These are phyloP conservation scores for Mylabris phalerata DNA, from an alignment of 1,140 invertebrate species.

Conservation along the genomic window DNA sequence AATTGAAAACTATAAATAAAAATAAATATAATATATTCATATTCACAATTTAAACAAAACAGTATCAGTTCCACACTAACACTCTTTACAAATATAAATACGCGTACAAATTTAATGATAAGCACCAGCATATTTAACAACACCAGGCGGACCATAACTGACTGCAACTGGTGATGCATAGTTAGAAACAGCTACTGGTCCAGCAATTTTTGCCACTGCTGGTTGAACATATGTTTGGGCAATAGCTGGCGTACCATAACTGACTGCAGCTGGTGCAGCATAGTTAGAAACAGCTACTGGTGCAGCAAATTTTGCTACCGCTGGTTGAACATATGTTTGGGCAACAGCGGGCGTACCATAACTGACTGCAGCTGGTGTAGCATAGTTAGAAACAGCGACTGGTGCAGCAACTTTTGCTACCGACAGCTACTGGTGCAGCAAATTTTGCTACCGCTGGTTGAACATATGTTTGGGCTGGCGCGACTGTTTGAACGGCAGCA, in stretches of 20 bases:
- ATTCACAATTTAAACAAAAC: too few relatives aligned
- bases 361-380: constrained; percentile 30
- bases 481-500: constrained; percentile 23
- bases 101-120: too few relatives aligned
- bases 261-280: neutral
- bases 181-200: too few relatives aligned
- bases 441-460: neutral
- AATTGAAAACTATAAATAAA: too few relatives aligned
- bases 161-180: neutral
- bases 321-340: constrained; percentile 7
- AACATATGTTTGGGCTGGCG: neutral
- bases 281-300: too few relatives aligned
- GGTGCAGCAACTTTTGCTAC: constrained; percentile 2
- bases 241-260: constrained; percentile 19
- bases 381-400: constrained; percentile 26
- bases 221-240: constrained; percentile 17
- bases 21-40: too few relatives aligned
- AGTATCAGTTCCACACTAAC: too few relatives aligned
- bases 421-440: constrained; percentile 23
- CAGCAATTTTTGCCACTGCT: neutral
- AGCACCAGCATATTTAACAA: constrained; percentile 28
- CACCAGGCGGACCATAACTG: constrained; percentile 1
- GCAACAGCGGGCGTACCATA: constrained; percentile 24
- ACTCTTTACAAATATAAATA: too few relatives aligned
- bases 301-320: too few relatives aligned